These are phyloP conservation scores for Clytia hemisphaerica DNA, from an alignment of 30 jellyfish, hydroid and myxozoan genomes.

Conservation along the genomic window DNA sequence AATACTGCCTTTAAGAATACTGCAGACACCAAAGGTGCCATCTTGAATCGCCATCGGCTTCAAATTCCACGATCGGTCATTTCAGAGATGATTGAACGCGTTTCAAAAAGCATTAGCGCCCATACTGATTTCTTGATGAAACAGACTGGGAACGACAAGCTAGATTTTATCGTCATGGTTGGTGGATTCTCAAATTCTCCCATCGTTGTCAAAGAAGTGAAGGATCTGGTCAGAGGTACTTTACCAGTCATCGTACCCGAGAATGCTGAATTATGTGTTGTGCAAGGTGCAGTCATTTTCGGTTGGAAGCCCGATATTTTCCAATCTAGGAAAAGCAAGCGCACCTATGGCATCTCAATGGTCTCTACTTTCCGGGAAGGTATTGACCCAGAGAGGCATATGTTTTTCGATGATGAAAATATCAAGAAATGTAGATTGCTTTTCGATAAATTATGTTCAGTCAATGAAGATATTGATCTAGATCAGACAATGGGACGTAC, in stretches of 20 bases:
- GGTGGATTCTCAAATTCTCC: constrained; percentile 12
- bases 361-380: background rate
- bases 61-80: constrained; percentile 1
- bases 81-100: constrained; percentile 10
- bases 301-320: constrained; percentile 8
- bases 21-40: background rate
- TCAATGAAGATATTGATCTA: constrained; percentile 5
- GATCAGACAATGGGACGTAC: constrained; percentile 4
- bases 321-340: background rate
- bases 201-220: background rate
- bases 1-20: background rate
- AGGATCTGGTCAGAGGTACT: background rate
- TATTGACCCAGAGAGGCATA: constrained; percentile 1
- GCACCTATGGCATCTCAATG: constrained; percentile 14
- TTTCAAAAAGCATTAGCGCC: background rate
- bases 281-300: constrained; percentile 20
- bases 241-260: constrained; percentile 18
- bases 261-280: constrained; percentile 4
- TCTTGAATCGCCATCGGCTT: background rate
- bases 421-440: constrained; percentile 9
- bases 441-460: constrained; percentile 7
- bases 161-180: constrained; percentile 12
- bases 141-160: background rate
- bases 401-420: background rate
- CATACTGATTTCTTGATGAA: constrained; percentile 1